Conservation (phyloP, 2,113 vertebrate genomes). For the Chionodraco myersi region DNA sequence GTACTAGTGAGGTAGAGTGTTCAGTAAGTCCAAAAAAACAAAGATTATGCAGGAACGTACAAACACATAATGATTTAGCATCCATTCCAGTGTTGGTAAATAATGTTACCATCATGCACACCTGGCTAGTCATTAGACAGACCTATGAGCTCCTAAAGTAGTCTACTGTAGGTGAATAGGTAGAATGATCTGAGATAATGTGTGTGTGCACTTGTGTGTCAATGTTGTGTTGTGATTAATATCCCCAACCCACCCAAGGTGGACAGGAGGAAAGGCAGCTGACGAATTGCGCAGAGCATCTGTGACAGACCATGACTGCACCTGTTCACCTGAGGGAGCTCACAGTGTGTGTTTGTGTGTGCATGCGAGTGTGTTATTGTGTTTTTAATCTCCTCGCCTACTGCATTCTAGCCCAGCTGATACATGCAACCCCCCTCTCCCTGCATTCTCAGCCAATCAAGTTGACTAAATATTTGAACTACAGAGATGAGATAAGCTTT, state of each 20-base stretch:
- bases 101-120: slow-evolving; percentile 33
- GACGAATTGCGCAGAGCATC: slow-evolving; percentile 76
- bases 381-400: slow-evolving; percentile 71
- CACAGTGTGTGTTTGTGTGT: slow-evolving; percentile 68
- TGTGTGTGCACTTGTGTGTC: slow-evolving; percentile 9
- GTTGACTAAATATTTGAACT: slow-evolving; percentile 72
- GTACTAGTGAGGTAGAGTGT: not conserved
- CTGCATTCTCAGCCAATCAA: slow-evolving; percentile 65
- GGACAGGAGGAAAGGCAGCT: slow-evolving; percentile 78
- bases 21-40: slow-evolving; percentile 36
- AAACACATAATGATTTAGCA: slow-evolving; percentile 6
- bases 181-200: slow-evolving; percentile 31
- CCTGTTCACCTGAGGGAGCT: slow-evolving; percentile 81
- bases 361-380: slow-evolving; percentile 49
- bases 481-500: slow-evolving; percentile 64
- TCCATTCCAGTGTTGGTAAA: slow-evolving; percentile 11
- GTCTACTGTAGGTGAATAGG: not conserved
- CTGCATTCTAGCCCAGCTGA: slow-evolving; percentile 67
- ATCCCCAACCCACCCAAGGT: slow-evolving; percentile 49
- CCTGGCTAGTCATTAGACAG: slow-evolving; percentile 43
- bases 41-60: not conserved
- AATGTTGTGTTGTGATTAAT: slow-evolving; percentile 48
- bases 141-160: slow-evolving; percentile 12
- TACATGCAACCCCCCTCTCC: slow-evolving; percentile 22
- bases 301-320: slow-evolving; percentile 78